A percentile compares a stretch with the other conserved stretches of the same genome.
Conservation (phyloP, 2,797 vertebrate genomes). For the Brachymystax lenok region DNA sequence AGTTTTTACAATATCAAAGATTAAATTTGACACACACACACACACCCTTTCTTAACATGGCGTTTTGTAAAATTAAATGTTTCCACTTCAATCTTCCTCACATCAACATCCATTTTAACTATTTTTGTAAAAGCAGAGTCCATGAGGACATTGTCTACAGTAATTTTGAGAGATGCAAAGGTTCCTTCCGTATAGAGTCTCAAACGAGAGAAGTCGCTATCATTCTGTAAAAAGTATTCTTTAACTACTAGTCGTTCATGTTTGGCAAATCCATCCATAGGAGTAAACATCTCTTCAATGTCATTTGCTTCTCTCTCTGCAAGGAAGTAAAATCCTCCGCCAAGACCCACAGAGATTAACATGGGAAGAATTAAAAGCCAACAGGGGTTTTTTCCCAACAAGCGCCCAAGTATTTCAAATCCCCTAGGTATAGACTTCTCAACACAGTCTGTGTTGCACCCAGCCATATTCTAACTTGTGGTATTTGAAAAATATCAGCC, state of each 20-base stretch:
- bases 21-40: conserved; percentile 48
- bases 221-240: conserved; percentile 47
- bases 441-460: conserved; percentile 44
- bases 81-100: conserved; percentile 36
- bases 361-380: conserved; percentile 43
- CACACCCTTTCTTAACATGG: conserved; percentile 45
- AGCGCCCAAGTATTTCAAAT: conserved; percentile 37
- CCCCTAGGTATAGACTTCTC: conserved; percentile 38
- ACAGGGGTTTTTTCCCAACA: conserved; percentile 48
- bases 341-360: conserved; percentile 54
- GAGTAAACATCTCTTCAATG: conserved; percentile 73
- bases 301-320: conserved; percentile 38
- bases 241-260: conserved; percentile 58
- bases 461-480: conserved; percentile 19
- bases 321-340: conserved; percentile 61
- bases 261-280: conserved; percentile 63
- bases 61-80: conserved; percentile 1
- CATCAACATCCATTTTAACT: conserved; percentile 24
- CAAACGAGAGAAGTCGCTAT: conserved; percentile 58
- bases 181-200: conserved; percentile 52
- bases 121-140: conserved; percentile 34
- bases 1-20: conserved; percentile 39
- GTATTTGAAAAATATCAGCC: background rate
- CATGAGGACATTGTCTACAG: conserved; percentile 37
- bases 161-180: conserved; percentile 33